Conservation (phyloP, 2,888 invertebrate genomes). For the Crioceris asparagi region DNA sequence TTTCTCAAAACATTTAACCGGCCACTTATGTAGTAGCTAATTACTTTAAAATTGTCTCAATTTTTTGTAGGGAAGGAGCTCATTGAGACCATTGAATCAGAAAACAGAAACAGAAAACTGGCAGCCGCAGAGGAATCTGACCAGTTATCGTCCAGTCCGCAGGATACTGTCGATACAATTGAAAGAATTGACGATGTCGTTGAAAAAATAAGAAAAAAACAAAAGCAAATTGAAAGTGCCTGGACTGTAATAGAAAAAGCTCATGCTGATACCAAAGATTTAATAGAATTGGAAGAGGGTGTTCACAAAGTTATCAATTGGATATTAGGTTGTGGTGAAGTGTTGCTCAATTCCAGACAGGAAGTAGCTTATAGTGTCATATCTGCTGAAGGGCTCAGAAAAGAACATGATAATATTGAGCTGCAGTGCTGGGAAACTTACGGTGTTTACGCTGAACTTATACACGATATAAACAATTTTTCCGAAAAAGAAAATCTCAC, state of each 20-base stretch:
- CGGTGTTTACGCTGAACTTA: constrained; percentile 64
- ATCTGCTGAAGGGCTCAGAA: constrained; percentile 60
- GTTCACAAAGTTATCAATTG: constrained; percentile 64
- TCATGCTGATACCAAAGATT: constrained; percentile 49
- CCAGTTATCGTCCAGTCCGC: constrained; percentile 40
- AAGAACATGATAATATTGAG: constrained; percentile 65
- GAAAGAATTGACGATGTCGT: constrained; percentile 46
- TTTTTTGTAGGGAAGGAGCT: constrained; percentile 35
- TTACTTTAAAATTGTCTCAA: too few species aligned
- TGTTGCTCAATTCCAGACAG: constrained; percentile 51
- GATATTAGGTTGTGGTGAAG: constrained; percentile 68
- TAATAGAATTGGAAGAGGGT: constrained; percentile 49
- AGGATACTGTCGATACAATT: constrained; percentile 51
- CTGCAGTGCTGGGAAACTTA: constrained; percentile 69
- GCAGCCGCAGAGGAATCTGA: constrained; percentile 35
- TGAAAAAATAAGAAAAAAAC: constrained; percentile 47
- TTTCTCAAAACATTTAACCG: too few species aligned
- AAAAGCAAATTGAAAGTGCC: constrained; percentile 48
- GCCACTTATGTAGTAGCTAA: too few species aligned
- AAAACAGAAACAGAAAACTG: constrained; percentile 35
- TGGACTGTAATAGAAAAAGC: constrained; percentile 50
- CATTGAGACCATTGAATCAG: constrained; percentile 37
- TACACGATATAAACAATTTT: constrained; percentile 58
- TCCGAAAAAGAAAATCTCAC: constrained; percentile 37
- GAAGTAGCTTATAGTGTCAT: constrained; percentile 63